Evolutionary conservation across 2,797 vertebrate genomes (phyloP).

Genomic region (Lacerta bilineata): DNA sequence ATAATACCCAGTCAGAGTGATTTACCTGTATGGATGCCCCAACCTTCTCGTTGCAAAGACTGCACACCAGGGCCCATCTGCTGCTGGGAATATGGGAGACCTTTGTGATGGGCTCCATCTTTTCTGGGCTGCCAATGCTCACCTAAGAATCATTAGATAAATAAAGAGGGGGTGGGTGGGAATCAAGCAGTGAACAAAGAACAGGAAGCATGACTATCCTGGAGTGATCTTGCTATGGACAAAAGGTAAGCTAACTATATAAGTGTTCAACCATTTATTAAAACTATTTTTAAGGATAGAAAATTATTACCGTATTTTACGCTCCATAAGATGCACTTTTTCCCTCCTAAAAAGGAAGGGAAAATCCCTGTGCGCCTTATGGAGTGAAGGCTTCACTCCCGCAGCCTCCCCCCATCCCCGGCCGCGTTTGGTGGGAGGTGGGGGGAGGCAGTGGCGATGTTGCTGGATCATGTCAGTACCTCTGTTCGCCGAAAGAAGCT

Average conservation of each 20-base stretch:
- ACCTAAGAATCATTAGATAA: constrained; percentile 76
- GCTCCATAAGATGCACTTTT: no score
- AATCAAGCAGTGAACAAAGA: background rate
- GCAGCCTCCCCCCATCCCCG: no score
- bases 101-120: constrained; percentile 99
- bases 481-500: no score
- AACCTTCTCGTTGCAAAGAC: constrained; percentile 94
- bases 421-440: no score
- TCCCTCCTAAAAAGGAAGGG: no score
- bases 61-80: constrained; percentile 96
- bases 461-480: no score
- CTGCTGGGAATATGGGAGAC: constrained; percentile 97
- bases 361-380: no score
- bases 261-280: constrained; percentile 16
- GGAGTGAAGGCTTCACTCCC: no score
- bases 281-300: background rate
- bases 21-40: constrained; percentile 96
- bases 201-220: background rate
- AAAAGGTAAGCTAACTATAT: background rate
- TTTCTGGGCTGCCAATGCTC: constrained; percentile 97
- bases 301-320: background rate
- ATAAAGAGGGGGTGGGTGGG: rapidly evolving
- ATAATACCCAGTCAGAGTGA: background rate
- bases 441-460: no score
- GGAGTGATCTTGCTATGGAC: background rate